Conservation (phyloP, 2,888 invertebrate species). For the Zonitis immaculata region DNA sequence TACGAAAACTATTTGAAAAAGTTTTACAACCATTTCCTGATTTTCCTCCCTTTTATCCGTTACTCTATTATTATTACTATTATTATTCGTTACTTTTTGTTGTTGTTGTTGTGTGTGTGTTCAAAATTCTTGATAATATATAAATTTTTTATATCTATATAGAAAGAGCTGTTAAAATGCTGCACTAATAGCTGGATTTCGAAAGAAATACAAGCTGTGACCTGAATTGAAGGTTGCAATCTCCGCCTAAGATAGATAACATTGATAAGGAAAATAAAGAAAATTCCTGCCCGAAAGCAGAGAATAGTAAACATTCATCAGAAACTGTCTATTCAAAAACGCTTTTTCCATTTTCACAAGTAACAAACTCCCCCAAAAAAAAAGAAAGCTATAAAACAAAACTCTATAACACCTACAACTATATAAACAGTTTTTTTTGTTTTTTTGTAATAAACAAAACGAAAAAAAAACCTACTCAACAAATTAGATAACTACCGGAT, state of each 20-base stretch:
- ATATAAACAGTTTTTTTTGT: no score
- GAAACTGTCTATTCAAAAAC: slow-evolving; percentile 20
- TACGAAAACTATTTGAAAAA: slow-evolving; percentile 2
- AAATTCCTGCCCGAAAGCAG: slow-evolving; percentile 22
- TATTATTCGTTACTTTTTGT: no score
- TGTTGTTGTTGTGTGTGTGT: background rate
- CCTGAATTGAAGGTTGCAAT: slow-evolving; percentile 26
- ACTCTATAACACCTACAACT: no score
- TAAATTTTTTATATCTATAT: background rate
- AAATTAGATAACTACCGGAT: no score
- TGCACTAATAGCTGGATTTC: slow-evolving; percentile 15
- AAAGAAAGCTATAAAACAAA: no score
- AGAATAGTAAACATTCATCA: slow-evolving; percentile 32
- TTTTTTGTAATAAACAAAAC: no score
- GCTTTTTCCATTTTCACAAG: no score
- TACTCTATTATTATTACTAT: no score
- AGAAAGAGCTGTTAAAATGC: slow-evolving; percentile 15
- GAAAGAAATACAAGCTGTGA: slow-evolving; percentile 12
- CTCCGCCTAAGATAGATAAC: slow-evolving; percentile 34
- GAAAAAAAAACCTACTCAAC: no score
- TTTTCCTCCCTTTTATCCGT: background rate
- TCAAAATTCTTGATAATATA: background rate
- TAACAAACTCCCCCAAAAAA: no score
- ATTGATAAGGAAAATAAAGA: slow-evolving; percentile 30
- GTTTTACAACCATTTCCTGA: slow-evolving; percentile 7